These are phyloP conservation scores for Dasyornis broadbenti DNA, from an alignment of 2,113 vertebrate species.

Conservation along the genomic window DNA sequence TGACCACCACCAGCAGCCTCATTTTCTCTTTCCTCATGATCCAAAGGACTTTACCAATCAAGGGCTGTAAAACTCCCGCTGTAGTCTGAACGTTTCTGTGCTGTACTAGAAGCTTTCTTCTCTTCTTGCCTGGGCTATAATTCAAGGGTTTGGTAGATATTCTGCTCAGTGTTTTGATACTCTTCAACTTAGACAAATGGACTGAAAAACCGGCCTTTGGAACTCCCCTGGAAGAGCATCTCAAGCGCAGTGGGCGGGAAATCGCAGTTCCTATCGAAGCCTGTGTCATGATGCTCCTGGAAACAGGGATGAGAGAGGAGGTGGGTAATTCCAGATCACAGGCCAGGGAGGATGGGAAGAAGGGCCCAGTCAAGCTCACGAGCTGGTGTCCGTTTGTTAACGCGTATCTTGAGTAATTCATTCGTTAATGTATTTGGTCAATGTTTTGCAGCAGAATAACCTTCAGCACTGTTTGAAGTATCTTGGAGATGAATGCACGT, in stretches of 20 bases:
- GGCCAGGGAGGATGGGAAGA: not conserved
- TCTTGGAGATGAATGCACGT: not conserved
- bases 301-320: constrained; percentile 98
- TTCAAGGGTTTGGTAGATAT: not conserved
- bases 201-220: constrained; percentile 96
- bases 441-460: not conserved
- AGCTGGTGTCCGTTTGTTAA: not conserved
- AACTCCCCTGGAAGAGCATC: constrained; percentile 89
- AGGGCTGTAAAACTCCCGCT: not conserved
- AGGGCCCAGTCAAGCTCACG: not conserved
- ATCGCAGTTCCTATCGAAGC: constrained; percentile 92
- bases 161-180: constrained; percentile 40
- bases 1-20: not conserved
- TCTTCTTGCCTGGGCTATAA: not conserved
- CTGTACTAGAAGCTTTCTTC: not conserved
- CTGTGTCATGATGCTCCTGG: constrained; percentile 96
- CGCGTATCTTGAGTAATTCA: not conserved
- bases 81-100: not conserved
- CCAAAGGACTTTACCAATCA: not conserved
- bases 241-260: constrained; percentile 92
- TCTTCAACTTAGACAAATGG: constrained; percentile 87
- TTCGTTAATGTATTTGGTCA: not conserved
- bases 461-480: not conserved
- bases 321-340: constrained; percentile 10
- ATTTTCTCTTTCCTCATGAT: not conserved